Percentiles rank a stretch among this genome's conserved stretches.
These are phyloP conservation scores for Zoroaster sp. DNA, from an alignment of 53 echinoderm and acorn worm species.

Conservation along the genomic window DNA sequence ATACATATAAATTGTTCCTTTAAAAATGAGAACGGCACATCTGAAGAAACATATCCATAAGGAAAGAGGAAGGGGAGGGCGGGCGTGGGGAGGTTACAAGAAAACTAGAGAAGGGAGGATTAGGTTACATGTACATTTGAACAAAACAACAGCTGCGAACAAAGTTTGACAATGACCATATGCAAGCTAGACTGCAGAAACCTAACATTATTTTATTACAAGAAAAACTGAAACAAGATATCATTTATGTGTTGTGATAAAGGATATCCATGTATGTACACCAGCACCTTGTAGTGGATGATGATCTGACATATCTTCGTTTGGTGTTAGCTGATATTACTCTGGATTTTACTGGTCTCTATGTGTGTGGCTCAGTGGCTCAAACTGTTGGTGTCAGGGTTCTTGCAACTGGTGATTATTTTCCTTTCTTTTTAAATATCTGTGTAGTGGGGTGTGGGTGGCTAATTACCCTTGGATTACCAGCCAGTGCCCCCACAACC, in stretches of 20 bases:
- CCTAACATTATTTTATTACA: neutral
- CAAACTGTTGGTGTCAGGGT: neutral
- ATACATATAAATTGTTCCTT: too few species aligned
- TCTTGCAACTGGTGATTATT: neutral
- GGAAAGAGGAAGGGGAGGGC: too few species aligned
- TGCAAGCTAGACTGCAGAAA: too few species aligned
- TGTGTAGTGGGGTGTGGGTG: neutral
- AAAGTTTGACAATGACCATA: too few species aligned
- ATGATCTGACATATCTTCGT: neutral
- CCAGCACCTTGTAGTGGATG: neutral
- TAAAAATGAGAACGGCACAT: too few species aligned
- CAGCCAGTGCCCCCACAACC: too few species aligned
- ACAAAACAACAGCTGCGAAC: neutral
- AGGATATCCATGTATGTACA: neutral
- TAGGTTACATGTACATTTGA: neutral
- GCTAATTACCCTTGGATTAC: too few species aligned
- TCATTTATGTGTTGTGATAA: neutral
- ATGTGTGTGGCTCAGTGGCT: slow-evolving; percentile 28
- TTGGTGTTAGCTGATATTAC: slow-evolving; percentile 6
- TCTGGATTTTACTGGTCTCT: neutral
- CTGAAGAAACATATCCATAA: too few species aligned
- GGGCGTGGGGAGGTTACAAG: neutral
- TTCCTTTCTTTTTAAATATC: neutral
- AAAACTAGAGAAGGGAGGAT: neutral
- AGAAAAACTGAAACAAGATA: too few species aligned